These are phyloP conservation scores for Orius laevigatus DNA, from an alignment of 1,140 invertebrate species.

Conservation along the genomic window DNA sequence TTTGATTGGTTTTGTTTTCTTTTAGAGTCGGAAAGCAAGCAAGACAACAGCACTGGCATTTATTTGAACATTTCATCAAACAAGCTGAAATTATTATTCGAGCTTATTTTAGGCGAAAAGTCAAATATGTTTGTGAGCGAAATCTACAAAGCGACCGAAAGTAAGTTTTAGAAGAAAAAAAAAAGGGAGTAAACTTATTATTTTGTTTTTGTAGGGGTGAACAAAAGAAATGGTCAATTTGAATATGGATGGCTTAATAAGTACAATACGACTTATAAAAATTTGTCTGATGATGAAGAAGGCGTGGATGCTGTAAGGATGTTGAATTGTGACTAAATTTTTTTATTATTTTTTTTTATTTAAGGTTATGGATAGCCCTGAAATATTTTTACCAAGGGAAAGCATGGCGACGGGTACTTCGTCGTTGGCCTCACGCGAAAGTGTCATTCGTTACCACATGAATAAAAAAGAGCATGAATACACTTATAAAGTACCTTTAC, in stretches of 20 bases:
- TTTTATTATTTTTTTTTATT: not conserved
- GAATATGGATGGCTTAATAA: slow-evolving; percentile 6
- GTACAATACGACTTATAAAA: slow-evolving; percentile 3
- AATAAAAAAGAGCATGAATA: slow-evolving; percentile 65
- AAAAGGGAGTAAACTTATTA: no score
- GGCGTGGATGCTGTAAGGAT: not conserved
- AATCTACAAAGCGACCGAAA: slow-evolving; percentile 35
- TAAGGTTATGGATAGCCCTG: slow-evolving; percentile 33
- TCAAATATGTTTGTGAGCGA: slow-evolving; percentile 43
- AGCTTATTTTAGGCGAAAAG: slow-evolving; percentile 41
- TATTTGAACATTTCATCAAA: slow-evolving; percentile 40
- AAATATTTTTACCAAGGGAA: slow-evolving; percentile 39
- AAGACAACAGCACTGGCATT: slow-evolving; percentile 33
- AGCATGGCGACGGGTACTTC: slow-evolving; percentile 43
- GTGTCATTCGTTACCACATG: slow-evolving; percentile 61
- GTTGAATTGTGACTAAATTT: not conserved
- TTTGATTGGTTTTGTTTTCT: slow-evolving; percentile 14
- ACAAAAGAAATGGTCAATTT: slow-evolving; percentile 1
- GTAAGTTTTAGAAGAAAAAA: no score
- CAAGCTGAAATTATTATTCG: slow-evolving; percentile 39
- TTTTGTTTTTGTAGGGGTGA: slow-evolving; percentile 5
- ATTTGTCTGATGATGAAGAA: not conserved
- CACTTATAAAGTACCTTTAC: slow-evolving; percentile 55
- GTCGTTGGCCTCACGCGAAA: slow-evolving; percentile 59
- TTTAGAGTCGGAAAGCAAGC: slow-evolving; percentile 36